Percentiles rank a stretch among this genome's conserved stretches.
These are phyloP conservation scores for Ciconia nigra DNA, from an alignment of 2,797 vertebrate species.

Conservation along the genomic window DNA sequence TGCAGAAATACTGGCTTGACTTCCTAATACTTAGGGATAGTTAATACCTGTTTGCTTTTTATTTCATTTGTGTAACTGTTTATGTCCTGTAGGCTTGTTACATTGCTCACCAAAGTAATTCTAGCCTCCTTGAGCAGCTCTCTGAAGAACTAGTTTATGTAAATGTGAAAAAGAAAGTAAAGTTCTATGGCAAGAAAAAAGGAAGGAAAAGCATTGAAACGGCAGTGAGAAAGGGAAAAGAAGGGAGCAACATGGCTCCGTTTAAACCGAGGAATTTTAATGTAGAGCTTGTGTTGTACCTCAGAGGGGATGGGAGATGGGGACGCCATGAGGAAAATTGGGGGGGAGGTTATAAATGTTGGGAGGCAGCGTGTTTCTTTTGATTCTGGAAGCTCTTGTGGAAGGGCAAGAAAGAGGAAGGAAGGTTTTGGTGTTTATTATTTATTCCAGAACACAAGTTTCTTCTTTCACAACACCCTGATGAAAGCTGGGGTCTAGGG, in stretches of 20 bases:
- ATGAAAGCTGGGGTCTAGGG: not conserved
- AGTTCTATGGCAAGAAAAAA: not conserved
- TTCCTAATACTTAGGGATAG: not conserved
- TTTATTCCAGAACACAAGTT: not conserved
- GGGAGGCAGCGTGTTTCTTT: not conserved
- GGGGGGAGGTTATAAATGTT: not conserved
- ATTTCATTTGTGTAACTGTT: not conserved
- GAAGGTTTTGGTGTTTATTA: not conserved
- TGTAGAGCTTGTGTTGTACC: not conserved
- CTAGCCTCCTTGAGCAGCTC: not conserved
- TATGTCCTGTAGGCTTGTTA: not conserved
- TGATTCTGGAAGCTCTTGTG: not conserved
- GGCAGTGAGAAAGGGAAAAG: not conserved
- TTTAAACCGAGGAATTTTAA: not conserved
- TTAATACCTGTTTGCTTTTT: not conserved
- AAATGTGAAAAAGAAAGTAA: not conserved
- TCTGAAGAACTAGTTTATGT: not conserved
- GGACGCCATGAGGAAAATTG: rapidly evolving
- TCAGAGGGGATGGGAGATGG: not conserved
- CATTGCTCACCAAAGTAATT: not conserved
- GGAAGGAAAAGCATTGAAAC: not conserved
- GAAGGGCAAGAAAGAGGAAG: not conserved
- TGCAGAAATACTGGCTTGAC: not conserved
- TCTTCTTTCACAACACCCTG: not conserved
- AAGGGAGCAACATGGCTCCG: not conserved